Conservation (phyloP, 2,113 vertebrate species). For the Haemorhous mexicanus region DNA sequence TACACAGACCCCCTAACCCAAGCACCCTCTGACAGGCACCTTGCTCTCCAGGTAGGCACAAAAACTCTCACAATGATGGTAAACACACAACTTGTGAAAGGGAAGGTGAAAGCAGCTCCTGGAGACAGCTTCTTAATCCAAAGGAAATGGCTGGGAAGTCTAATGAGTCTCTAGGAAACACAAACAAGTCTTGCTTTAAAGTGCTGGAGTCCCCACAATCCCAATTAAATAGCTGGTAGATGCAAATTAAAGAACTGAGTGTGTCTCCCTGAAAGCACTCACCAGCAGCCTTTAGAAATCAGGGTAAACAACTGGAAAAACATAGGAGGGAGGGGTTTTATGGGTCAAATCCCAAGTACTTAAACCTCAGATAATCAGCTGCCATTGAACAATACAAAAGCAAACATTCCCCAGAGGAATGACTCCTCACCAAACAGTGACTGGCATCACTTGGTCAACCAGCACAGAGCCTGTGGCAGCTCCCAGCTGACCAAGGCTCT, state of each 20-base stretch:
- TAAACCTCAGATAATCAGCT: neutral
- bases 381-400: neutral
- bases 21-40: neutral
- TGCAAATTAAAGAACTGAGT: neutral
- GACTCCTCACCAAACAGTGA: neutral
- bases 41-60: neutral
- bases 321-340: neutral
- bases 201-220: neutral
- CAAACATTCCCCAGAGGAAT: neutral
- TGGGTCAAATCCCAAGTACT: neutral
- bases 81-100: neutral
- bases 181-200: neutral
- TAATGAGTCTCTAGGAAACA: neutral
- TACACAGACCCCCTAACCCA: neutral
- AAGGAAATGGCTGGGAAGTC: neutral
- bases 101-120: neutral
- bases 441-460: neutral
- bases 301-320: neutral
- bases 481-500: neutral
- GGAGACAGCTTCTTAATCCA: neutral
- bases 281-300: neutral
- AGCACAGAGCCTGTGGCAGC: neutral
- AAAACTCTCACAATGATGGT: rapidly evolving
- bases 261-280: neutral
- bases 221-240: neutral